Evolutionary conservation across 2,113 vertebrate species (phyloP).

Genomic region (Crotalus tigris): DNA sequence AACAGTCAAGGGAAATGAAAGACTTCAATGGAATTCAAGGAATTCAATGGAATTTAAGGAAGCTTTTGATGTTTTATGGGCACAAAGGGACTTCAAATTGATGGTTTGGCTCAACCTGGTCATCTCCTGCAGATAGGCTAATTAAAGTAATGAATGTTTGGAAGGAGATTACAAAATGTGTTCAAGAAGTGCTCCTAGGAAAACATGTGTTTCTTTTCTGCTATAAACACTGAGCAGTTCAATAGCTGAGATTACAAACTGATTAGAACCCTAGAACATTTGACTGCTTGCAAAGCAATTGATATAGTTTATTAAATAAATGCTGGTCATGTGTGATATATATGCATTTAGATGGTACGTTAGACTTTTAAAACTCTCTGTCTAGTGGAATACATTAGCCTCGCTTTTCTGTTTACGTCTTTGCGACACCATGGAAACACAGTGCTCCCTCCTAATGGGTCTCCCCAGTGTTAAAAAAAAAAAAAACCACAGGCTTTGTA

Average conservation of each 20-base stretch:
- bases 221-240: conserved; percentile 25
- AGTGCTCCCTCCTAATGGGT: conserved; percentile 67
- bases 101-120: neutral
- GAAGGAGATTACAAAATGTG: neutral
- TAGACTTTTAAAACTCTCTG: conserved; percentile 75
- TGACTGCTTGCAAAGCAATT: conserved; percentile 40
- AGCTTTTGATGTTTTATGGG: neutral
- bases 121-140: neutral
- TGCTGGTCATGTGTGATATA: conserved; percentile 64
- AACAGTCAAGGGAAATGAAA: neutral
- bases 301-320: conserved; percentile 70
- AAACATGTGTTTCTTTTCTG: neutral
- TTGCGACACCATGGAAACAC: conserved; percentile 75
- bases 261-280: conserved; percentile 55
- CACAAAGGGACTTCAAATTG: neutral
- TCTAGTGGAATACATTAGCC: conserved; percentile 74
- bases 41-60: neutral
- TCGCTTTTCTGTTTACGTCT: conserved; percentile 76
- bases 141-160: neutral
- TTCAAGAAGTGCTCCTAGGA: conserved; percentile 2
- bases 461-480: conserved; percentile 75
- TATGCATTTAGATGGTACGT: conserved; percentile 69
- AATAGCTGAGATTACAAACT: conserved; percentile 39
- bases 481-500: conserved; percentile 66
- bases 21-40: neutral